These are phyloP conservation scores for Catocala fraxini DNA, from an alignment of 2,888 invertebrate species.

Conservation along the genomic window DNA sequence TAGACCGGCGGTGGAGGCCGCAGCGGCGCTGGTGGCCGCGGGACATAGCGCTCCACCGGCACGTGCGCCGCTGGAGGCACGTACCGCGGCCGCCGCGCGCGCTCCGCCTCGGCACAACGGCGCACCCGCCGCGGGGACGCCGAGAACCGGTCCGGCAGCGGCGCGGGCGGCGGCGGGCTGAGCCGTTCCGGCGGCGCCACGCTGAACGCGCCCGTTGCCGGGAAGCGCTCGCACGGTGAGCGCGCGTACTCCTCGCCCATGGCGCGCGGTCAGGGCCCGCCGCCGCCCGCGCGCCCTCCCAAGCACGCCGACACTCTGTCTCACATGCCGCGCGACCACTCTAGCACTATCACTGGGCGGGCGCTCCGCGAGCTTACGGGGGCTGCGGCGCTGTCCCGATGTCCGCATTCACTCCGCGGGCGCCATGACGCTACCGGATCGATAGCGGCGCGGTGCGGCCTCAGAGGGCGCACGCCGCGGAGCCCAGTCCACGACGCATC, in stretches of 20 bases:
- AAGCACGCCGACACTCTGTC: slow-evolving; percentile 71
- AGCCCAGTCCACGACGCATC: slow-evolving; percentile 74
- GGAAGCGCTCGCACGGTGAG: slow-evolving; percentile 86
- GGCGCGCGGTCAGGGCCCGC: slow-evolving; percentile 84
- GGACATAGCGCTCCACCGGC: slow-evolving; percentile 91
- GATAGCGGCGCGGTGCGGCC: slow-evolving; percentile 83
- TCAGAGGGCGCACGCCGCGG: slow-evolving; percentile 77
- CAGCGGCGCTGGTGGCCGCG: slow-evolving; percentile 86
- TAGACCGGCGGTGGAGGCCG: slow-evolving; percentile 85
- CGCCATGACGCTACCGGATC: slow-evolving; percentile 83
- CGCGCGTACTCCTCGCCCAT: slow-evolving; percentile 87
- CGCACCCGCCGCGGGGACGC: slow-evolving; percentile 88
- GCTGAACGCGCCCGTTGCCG: slow-evolving; percentile 87
- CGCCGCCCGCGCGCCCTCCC: slow-evolving; percentile 84
- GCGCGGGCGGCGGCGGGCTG: slow-evolving; percentile 89
- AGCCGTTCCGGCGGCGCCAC: slow-evolving; percentile 90
- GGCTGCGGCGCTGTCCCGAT: slow-evolving; percentile 78
- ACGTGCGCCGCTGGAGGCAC: slow-evolving; percentile 91
- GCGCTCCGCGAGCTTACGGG: slow-evolving; percentile 71
- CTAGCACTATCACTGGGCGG: slow-evolving; percentile 76
- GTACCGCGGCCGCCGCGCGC: slow-evolving; percentile 88
- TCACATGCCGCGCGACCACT: slow-evolving; percentile 83
- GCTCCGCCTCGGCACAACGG: slow-evolving; percentile 90
- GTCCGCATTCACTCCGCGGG: slow-evolving; percentile 85
- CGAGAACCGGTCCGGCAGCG: slow-evolving; percentile 87